These are phyloP conservation scores for Nicator chloris DNA, from an alignment of 2,113 vertebrate genomes.

Conservation along the genomic window DNA sequence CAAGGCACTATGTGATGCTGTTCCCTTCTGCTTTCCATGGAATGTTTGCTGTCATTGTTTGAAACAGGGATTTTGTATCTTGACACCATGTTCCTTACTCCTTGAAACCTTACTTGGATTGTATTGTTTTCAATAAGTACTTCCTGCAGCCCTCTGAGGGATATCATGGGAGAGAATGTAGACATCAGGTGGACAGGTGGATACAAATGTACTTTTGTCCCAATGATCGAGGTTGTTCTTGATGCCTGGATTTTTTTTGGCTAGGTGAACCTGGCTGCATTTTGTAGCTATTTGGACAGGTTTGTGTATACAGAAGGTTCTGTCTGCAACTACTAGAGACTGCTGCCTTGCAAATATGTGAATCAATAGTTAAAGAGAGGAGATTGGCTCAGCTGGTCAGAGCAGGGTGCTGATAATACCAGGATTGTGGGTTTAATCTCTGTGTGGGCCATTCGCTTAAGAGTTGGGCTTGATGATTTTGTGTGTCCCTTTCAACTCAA, in stretches of 20 bases:
- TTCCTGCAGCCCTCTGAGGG: not conserved
- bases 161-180: not conserved
- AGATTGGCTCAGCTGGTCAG: not conserved
- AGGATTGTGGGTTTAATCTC: not conserved
- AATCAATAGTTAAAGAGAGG: not conserved
- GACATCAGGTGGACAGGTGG: not conserved
- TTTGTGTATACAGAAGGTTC: not conserved
- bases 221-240: not conserved
- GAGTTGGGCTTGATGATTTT: not conserved
- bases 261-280: not conserved
- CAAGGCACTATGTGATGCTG: not conserved
- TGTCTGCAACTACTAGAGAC: not conserved
- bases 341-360: not conserved
- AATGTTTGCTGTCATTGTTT: not conserved
- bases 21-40: not conserved
- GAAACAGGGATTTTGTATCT: not conserved
- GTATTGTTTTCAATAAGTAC: not conserved
- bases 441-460: not conserved
- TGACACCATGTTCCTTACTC: not conserved
- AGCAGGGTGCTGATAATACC: not conserved
- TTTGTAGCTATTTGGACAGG: not conserved
- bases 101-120: not conserved
- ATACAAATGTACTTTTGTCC: not conserved
- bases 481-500: not conserved
- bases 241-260: not conserved